Evolutionary conservation across 2,113 vertebrate species (phyloP), one percentile per base, ranked within the genome.

Genomic region (Hippocampus guttulatus): DNA sequence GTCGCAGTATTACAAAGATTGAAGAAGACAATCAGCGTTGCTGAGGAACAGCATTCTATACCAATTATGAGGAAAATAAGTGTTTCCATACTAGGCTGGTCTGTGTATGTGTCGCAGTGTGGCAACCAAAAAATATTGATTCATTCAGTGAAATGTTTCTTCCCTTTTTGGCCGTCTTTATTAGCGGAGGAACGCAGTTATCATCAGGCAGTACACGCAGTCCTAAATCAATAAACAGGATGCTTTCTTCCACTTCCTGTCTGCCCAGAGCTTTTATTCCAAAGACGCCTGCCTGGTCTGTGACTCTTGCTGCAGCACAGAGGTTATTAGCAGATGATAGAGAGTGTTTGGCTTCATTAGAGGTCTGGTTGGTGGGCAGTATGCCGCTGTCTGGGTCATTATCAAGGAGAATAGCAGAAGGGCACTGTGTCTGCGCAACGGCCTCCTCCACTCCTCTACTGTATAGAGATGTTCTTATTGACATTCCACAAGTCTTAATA

Each of bases 401-500:
- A 88, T 90, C 80, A 87, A 73, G 33, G 2, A 86, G 82, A 87
- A 88, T 81, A 84, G 76, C 75, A 73, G 87, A 88, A 90, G 88
- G 90, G 89, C 88, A 84, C 77, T 80, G 83, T 88, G 86, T 88
- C 80, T 87, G 82, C 25, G 18, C 9, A 45, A 65, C 75, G 81
- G 75, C 76, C 83, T 78, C 78, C 75, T 75, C 80, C 72, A 81
- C 73, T 73, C 79, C 75, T 45, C 77, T 80, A 78, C 85, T 88
- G 83, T 88, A 83, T 82, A 87, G 82, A 88, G 81, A 81, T 68
- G 76, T 80, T 86, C 76, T 71, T 91, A 90, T 91, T 88, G 90
- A 89, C 90, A 88, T 90, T 89, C 85, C 78, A 69, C 69, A 82
- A 88, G 87, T 86, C 83, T 85, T 88, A 87, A 90, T 88, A 89